A percentile compares a stretch with the other conserved stretches of the same genome.
These are phyloP conservation scores for Neodontobutis hainanensis DNA, from an alignment of 2,113 vertebrate genomes.

Conservation along the genomic window DNA sequence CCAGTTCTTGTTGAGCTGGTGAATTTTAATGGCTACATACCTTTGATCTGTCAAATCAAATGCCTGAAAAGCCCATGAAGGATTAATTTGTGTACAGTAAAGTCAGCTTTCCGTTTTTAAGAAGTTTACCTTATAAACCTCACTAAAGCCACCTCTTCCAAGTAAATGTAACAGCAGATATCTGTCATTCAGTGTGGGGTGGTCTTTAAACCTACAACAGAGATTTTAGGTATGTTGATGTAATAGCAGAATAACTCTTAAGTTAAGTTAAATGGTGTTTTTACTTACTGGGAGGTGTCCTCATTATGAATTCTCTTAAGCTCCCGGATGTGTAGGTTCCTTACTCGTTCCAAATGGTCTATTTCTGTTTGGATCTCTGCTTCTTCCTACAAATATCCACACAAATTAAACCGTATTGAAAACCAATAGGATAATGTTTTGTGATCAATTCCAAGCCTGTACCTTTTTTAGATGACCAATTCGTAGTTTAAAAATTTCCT, in stretches of 20 bases:
- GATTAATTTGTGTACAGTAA: background rate
- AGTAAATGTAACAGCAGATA: conserved; percentile 93
- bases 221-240: background rate
- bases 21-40: conserved; percentile 97
- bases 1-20: conserved; percentile 99
- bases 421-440: background rate
- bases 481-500: conserved; percentile 96
- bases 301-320: conserved; percentile 97
- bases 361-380: conserved; percentile 94
- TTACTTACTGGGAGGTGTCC: conserved; percentile 93
- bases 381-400: conserved; percentile 83
- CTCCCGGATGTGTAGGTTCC: conserved; percentile 96
- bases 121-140: conserved; percentile 90
- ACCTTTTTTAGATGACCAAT: conserved; percentile 96
- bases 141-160: conserved; percentile 96
- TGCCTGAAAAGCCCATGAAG: conserved; percentile 75
- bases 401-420: background rate
- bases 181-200: conserved; percentile 93
- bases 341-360: conserved; percentile 92
- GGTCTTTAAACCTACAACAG: conserved; percentile 91
- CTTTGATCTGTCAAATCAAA: conserved; percentile 97
- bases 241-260: background rate
- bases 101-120: background rate
- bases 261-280: background rate
- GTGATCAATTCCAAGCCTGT: background rate